Evolutionary conservation across 2,113 vertebrate species (phyloP).

Genomic region (Aplodontia rufa): DNA sequence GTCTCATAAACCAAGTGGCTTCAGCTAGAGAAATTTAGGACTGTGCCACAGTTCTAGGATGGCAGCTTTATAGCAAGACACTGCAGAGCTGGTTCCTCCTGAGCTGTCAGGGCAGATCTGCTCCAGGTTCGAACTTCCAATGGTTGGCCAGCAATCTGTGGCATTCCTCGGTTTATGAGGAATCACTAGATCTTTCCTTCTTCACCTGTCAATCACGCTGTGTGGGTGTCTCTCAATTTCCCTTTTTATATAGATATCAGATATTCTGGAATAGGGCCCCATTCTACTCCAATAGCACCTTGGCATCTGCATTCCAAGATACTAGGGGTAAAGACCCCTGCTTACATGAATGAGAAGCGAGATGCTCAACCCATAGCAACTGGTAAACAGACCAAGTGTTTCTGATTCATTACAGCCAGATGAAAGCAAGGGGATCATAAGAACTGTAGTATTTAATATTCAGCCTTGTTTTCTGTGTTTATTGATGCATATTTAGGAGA

Average conservation of each 20-base stretch:
- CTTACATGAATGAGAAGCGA: background rate
- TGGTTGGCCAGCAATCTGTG: background rate
- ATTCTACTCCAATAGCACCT: background rate
- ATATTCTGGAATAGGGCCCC: background rate
- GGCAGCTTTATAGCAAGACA: background rate
- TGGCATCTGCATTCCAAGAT: background rate
- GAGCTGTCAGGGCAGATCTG: background rate
- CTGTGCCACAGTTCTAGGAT: background rate
- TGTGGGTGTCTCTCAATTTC: background rate
- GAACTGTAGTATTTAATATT: background rate
- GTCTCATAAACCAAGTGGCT: background rate
- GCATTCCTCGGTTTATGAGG: background rate
- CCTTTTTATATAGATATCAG: background rate
- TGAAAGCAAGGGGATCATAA: background rate
- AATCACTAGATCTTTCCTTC: background rate
- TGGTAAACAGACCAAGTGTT: background rate
- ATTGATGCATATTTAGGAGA: background rate
- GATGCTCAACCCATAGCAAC: background rate
- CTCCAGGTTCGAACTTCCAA: background rate
- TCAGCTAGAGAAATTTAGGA: background rate
- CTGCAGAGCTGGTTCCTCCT: too few species aligned
- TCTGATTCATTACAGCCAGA: background rate
- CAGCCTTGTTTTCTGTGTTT: background rate
- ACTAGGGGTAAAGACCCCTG: background rate
- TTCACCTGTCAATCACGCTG: fast-evolving